Evolutionary conservation across 2,888 invertebrate species (phyloP).

Genomic region (Taenaris catops): DNA sequence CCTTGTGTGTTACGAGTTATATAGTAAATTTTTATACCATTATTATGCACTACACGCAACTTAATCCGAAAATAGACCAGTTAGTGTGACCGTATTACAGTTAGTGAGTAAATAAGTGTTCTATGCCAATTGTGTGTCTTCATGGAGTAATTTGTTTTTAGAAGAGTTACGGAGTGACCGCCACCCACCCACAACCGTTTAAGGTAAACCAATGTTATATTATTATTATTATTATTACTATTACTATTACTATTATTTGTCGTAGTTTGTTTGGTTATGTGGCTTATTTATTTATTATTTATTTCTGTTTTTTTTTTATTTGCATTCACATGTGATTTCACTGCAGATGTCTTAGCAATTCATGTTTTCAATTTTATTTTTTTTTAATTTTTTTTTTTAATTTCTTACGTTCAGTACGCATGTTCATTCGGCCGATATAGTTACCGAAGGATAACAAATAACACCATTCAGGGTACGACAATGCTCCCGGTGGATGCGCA

Average conservation of each 20-base stretch:
- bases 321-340: conserved; percentile 81
- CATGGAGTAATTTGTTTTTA: conserved; percentile 39
- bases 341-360: conserved; percentile 71
- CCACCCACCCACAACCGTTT: conserved; percentile 28
- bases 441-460: conserved; percentile 1
- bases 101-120: conserved; percentile 29
- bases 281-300: conserved; percentile 76
- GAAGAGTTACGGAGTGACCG: conserved; percentile 38
- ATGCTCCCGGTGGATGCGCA: conserved; percentile 59
- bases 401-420: conserved; percentile 36
- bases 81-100: conserved; percentile 20
- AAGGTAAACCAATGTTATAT: conserved; percentile 60
- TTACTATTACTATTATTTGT: too few relatives aligned
- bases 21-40: conserved; percentile 9
- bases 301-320: conserved; percentile 63
- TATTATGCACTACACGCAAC: conserved; percentile 40
- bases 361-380: conserved; percentile 44
- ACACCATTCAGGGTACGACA: conserved; percentile 38
- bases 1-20: too few relatives aligned
- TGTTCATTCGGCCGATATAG: conserved; percentile 32
- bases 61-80: conserved; percentile 25
- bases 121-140: conserved; percentile 30
- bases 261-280: conserved; percentile 69
- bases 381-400: conserved; percentile 12
- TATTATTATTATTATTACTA: conserved; percentile 41